Evolutionary conservation across 2,797 vertebrate genomes (phyloP).

Genomic region (Rallus crepitans): DNA sequence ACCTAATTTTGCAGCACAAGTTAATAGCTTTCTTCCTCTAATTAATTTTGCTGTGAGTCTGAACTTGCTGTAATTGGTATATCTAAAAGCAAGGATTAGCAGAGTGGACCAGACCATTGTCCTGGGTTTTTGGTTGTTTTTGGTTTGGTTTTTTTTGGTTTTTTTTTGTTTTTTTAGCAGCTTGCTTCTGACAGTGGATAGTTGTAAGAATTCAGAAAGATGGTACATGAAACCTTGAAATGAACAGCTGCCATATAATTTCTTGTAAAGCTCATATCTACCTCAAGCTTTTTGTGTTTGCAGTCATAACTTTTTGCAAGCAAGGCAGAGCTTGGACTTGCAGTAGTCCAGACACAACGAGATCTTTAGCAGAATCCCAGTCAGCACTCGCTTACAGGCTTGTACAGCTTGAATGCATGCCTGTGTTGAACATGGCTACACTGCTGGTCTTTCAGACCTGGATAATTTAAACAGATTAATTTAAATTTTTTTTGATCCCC

Average conservation of each 20-base stretch:
- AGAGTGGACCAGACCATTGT: neutral
- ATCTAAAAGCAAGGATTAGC: constrained; percentile 27
- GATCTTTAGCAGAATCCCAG: neutral
- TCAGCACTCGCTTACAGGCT: neutral
- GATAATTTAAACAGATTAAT: neutral
- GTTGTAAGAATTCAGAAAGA: neutral
- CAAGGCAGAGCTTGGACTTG: neutral
- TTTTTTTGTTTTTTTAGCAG: neutral
- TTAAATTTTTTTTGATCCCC: neutral
- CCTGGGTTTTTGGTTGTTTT: neutral
- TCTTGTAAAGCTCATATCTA: neutral
- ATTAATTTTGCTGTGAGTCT: constrained; percentile 47
- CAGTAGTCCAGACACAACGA: neutral
- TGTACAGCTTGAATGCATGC: neutral
- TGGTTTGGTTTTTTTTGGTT: no score
- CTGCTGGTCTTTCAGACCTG: neutral
- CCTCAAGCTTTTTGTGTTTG: neutral
- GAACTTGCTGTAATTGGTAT: constrained; percentile 15
- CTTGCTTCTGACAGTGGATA: neutral
- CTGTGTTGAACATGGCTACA: neutral
- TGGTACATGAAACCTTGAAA: neutral
- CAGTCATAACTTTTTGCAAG: neutral
- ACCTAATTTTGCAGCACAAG: constrained; percentile 25
- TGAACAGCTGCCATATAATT: neutral
- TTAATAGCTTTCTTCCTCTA: constrained; percentile 53